A percentile compares a stretch with the other conserved stretches of the same genome.
These are phyloP conservation scores for Phengaris arion DNA, from an alignment of 2,888 invertebrate genomes.

Conservation along the genomic window DNA sequence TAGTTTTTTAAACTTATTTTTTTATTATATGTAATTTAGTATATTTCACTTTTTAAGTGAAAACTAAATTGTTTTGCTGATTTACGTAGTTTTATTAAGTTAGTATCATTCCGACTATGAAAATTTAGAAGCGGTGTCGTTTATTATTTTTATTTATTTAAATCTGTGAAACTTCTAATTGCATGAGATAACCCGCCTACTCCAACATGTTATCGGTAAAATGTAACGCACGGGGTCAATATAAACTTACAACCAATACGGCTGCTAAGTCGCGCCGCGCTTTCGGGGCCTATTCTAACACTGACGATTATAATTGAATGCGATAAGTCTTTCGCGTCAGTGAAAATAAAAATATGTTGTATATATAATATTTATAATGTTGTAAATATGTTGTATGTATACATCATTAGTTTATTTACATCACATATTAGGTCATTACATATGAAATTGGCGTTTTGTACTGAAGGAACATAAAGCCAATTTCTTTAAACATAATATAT, in stretches of 20 bases:
- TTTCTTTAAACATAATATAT: too few relatives aligned
- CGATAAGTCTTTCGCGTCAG: background rate
- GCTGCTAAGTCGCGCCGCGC: background rate
- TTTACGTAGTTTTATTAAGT: too few relatives aligned
- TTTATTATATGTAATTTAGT: too few relatives aligned
- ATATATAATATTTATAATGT: too few relatives aligned
- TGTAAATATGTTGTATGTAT: too few relatives aligned
- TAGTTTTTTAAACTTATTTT: too few relatives aligned
- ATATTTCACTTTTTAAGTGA: too few relatives aligned
- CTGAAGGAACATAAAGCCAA: too few relatives aligned
- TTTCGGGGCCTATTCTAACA: background rate
- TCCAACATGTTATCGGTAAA: background rate
- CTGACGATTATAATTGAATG: background rate
- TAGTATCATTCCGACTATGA: background rate
- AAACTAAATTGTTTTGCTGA: too few relatives aligned
- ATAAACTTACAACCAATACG: background rate
- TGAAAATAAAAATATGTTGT: background rate
- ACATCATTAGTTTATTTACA: too few relatives aligned
- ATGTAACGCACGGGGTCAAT: background rate
- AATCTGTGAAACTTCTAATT: background rate
- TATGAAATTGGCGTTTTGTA: too few relatives aligned
- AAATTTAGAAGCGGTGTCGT: background rate
- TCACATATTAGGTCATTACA: too few relatives aligned
- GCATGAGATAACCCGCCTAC: background rate
- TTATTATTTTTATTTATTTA: background rate